These are phyloP conservation scores for Hystrix cristata DNA, from an alignment of 2,113 vertebrate species.

Conservation along the genomic window DNA sequence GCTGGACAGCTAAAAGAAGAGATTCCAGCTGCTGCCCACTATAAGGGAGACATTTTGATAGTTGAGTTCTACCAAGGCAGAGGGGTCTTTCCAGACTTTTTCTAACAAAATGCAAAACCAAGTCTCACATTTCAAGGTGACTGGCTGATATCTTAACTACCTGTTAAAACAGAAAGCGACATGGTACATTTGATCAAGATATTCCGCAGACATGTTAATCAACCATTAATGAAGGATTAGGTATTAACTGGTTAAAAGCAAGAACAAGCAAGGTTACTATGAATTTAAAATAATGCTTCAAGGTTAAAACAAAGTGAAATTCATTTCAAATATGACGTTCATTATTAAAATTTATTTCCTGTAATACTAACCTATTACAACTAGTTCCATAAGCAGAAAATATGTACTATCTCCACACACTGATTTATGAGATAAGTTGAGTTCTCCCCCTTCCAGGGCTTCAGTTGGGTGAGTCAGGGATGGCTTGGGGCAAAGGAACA, in stretches of 20 bases:
- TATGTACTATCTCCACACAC: neutral
- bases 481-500: neutral
- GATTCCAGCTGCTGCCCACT: neutral
- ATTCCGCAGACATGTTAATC: neutral
- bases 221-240: conserved; percentile 24
- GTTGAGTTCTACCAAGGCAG: neutral
- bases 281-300: conserved; percentile 28
- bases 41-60: neutral
- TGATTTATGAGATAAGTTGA: neutral
- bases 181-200: conserved; percentile 6
- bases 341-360: conserved; percentile 10
- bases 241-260: conserved; percentile 40
- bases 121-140: neutral
- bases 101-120: neutral
- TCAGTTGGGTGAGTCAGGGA: neutral
- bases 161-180: neutral
- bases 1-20: neutral
- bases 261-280: neutral
- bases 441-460: neutral
- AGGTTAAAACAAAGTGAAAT: conserved; percentile 47
- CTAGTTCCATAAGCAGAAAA: conserved; percentile 14
- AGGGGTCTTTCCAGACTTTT: neutral
- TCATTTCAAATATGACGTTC: neutral
- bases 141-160: neutral
- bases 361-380: conserved; percentile 23